Percentiles rank a stretch among this genome's conserved stretches.
Evolutionary conservation across 2,888 invertebrate genomes (phyloP).

Genomic region (Chydorus sphaericus): DNA sequence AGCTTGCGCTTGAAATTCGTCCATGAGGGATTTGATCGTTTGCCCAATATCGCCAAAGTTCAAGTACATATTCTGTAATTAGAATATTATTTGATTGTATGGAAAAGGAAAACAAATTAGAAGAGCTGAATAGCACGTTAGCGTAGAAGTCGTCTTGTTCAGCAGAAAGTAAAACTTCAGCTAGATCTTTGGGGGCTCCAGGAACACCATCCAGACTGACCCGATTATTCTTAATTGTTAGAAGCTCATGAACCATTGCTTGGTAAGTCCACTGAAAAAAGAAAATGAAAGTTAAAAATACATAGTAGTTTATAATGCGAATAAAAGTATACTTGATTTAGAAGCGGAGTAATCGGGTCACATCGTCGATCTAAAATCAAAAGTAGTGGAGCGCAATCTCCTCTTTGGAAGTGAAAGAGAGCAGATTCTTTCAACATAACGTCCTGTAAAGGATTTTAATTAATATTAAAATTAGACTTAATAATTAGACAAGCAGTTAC

Average conservation of each 20-base stretch:
- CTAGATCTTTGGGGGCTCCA: slow-evolving; percentile 72
- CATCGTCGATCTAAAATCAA: slow-evolving; percentile 83
- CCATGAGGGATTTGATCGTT: slow-evolving; percentile 91
- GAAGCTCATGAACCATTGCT: slow-evolving; percentile 97
- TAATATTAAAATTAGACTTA: slow-evolving; percentile 2
- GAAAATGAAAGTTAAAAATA: slow-evolving; percentile 12
- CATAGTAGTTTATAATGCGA: not conserved
- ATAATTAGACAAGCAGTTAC: slow-evolving; percentile 23
- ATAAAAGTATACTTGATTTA: slow-evolving; percentile 51
- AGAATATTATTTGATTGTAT: too few species aligned
- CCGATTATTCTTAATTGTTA: slow-evolving; percentile 83
- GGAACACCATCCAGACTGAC: slow-evolving; percentile 74
- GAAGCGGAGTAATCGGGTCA: slow-evolving; percentile 87
- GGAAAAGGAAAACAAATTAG: too few species aligned
- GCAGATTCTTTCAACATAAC: slow-evolving; percentile 73
- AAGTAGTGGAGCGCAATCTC: slow-evolving; percentile 54
- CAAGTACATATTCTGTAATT: slow-evolving; percentile 66
- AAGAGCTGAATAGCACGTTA: slow-evolving; percentile 41
- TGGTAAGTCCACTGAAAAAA: slow-evolving; percentile 89
- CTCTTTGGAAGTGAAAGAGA: slow-evolving; percentile 68
- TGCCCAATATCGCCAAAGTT: slow-evolving; percentile 99
- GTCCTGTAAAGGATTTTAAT: slow-evolving; percentile 35
- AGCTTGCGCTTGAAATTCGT: slow-evolving; percentile 89
- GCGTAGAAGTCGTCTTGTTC: slow-evolving; percentile 97
- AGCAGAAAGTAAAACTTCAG: slow-evolving; percentile 82